A percentile compares a stretch with the other conserved stretches of the same genome.
Conservation (phyloP, 2,113 vertebrate genomes). For the Bos indicus region DNA sequence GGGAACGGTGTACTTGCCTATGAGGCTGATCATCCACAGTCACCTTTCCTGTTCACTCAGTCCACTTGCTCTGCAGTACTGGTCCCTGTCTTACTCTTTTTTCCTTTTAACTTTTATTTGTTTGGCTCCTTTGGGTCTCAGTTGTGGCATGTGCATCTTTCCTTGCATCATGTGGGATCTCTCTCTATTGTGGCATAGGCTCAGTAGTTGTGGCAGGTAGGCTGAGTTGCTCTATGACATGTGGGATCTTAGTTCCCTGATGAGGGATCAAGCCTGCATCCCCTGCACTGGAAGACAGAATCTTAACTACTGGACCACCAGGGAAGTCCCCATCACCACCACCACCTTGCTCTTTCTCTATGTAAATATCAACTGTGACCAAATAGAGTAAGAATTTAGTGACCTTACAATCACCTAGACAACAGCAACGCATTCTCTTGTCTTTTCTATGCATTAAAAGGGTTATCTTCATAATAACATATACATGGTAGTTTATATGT, state of each 20-base stretch:
- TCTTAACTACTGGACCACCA: not conserved
- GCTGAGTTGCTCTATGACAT: not conserved
- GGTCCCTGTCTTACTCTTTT: not conserved
- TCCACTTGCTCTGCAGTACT: slow-evolving; percentile 68
- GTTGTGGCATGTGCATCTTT: not conserved
- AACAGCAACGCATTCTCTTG: not conserved
- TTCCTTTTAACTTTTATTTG: not conserved
- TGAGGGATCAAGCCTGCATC: not conserved
- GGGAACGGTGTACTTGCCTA: slow-evolving; percentile 59
- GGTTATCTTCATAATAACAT: not conserved
- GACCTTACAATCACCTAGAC: not conserved
- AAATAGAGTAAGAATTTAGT: slow-evolving; percentile 23
- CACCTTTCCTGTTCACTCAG: slow-evolving; percentile 71
- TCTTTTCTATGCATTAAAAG: not conserved
- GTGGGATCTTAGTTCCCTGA: not conserved
- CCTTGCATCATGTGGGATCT: not conserved
- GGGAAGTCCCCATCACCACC: not conserved
- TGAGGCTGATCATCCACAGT: slow-evolving; percentile 57
- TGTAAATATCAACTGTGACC: slow-evolving; percentile 28
- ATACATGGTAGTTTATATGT: not conserved
- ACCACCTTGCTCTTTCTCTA: slow-evolving; percentile 62
- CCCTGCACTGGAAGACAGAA: not conserved
- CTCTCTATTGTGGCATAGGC: not conserved
- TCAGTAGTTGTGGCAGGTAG: not conserved
- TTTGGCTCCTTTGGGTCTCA: not conserved